phyloP scores from a whole-genome alignment of 2,113 vertebrate genomes.

The Platysteira castanea region DNA sequence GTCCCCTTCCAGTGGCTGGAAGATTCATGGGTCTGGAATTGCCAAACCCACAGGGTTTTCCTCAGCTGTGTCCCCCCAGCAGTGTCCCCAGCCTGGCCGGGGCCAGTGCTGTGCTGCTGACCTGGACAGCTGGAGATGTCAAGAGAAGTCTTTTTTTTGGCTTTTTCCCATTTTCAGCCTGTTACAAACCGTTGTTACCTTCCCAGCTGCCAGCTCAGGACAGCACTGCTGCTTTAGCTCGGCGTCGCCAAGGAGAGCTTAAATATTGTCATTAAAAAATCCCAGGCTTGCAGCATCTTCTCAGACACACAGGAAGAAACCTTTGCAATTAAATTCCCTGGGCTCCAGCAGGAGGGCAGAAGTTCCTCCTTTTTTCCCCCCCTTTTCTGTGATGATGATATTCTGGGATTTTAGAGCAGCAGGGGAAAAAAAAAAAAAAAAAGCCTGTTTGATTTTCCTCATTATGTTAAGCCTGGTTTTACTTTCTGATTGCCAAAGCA shows the following conservation, averaged over 20 bases:
- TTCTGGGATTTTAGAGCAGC: not conserved
- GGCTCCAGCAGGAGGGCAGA: not conserved
- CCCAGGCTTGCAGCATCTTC: not conserved
- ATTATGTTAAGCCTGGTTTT: not conserved
- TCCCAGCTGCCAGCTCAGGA: not conserved
- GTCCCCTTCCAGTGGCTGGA: slow-evolving; percentile 41
- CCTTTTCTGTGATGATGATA: not conserved
- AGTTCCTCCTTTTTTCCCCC: not conserved
- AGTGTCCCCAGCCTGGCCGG: fast-evolving
- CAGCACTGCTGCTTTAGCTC: not conserved
- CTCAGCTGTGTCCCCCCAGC: not conserved
- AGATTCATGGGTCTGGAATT: slow-evolving; percentile 34
- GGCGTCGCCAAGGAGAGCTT: not conserved
- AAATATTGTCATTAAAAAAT: not conserved
- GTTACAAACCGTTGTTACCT: fast-evolving
- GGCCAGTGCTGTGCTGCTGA: not conserved
- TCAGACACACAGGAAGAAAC: not conserved
- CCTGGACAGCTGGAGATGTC: not conserved
- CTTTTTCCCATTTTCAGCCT: not conserved
- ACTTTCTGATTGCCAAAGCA: not conserved
- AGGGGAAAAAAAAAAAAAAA: not conserved
- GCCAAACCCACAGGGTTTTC: not conserved
- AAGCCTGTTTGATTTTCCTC: not conserved
- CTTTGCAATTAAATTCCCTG: not conserved
- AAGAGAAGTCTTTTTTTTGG: not conserved